These are phyloP conservation scores for Drosophila yooni DNA, from an alignment of 2,888 invertebrate species.

Conservation along the genomic window DNA sequence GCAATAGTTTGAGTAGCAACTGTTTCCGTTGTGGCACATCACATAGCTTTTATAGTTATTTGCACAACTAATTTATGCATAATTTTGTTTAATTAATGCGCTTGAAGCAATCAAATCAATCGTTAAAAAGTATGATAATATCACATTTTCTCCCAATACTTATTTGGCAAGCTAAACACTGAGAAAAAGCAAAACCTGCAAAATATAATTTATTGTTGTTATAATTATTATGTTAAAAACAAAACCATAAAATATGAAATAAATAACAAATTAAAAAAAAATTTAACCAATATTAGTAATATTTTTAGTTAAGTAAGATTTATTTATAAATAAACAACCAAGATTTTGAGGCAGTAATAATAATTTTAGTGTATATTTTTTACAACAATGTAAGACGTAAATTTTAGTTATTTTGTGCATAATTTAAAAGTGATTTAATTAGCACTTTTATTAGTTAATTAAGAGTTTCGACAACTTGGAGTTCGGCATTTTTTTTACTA, in stretches of 20 bases:
- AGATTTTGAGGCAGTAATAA: neutral
- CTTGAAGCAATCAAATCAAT: slow-evolving; percentile 17
- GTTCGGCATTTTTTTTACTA: neutral
- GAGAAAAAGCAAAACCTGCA: neutral
- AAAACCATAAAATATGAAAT: neutral
- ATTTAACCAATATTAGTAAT: neutral
- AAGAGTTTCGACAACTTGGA: neutral
- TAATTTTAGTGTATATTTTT: neutral
- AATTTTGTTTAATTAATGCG: slow-evolving; percentile 31
- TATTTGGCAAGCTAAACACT: neutral
- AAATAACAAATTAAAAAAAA: rapidly evolving
- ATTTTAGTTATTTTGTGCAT: slow-evolving; percentile 1
- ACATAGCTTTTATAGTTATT: slow-evolving; percentile 39
- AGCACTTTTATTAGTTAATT: neutral
- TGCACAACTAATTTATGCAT: slow-evolving; percentile 23
- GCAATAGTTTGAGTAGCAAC: slow-evolving; percentile 16
- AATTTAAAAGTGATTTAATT: slow-evolving; percentile 1
- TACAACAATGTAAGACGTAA: neutral
- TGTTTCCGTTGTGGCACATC: slow-evolving; percentile 3
- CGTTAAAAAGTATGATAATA: neutral
- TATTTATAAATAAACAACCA: neutral
- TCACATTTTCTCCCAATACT: neutral
- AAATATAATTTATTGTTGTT: neutral
- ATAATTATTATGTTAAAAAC: neutral
- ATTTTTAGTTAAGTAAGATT: no score